These are phyloP conservation scores for Cheilosia scutellata DNA, from an alignment of 2,888 invertebrate species.

Conservation along the genomic window DNA sequence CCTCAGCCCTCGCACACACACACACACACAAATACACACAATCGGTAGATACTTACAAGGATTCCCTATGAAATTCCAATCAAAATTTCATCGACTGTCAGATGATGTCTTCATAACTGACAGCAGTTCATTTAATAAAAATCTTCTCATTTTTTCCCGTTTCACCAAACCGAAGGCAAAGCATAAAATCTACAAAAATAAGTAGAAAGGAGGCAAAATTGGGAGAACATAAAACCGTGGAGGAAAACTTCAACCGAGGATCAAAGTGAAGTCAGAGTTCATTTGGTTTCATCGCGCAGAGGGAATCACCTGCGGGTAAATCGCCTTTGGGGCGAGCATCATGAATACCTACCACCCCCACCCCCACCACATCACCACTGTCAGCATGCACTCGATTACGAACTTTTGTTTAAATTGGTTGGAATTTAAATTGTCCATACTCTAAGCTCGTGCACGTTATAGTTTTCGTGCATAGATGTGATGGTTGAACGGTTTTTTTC, in stretches of 20 bases:
- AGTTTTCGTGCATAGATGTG: conserved; percentile 20
- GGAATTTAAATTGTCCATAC: conserved; percentile 64
- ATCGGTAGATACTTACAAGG: conserved; percentile 42
- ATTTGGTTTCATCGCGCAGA: conserved; percentile 49
- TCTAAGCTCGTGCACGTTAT: conserved; percentile 16
- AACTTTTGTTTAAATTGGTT: conserved; percentile 72
- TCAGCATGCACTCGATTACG: conserved; percentile 47
- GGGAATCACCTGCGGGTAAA: conserved; percentile 60
- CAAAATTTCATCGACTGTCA: conserved; percentile 63
- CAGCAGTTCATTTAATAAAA: conserved; percentile 52
- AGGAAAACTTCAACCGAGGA: conserved; percentile 39
- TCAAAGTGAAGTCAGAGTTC: conserved; percentile 69
- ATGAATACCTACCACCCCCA: conserved; percentile 1
- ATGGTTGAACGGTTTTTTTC: conserved; percentile 34
- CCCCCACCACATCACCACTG: not conserved
- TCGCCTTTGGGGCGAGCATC: conserved; percentile 49
- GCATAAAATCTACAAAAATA: conserved; percentile 23
- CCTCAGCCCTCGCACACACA: not conserved
- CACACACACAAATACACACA: not conserved
- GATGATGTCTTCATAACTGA: conserved; percentile 65
- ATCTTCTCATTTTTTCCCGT: conserved; percentile 14
- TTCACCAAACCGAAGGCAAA: not conserved
- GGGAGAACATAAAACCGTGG: conserved; percentile 2
- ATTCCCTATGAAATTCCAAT: conserved; percentile 58
- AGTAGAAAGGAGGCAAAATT: not conserved